Base-by-base conservation (phyloP, 1,140 invertebrate genomes). In the Asbolus verrucosus region DNA sequence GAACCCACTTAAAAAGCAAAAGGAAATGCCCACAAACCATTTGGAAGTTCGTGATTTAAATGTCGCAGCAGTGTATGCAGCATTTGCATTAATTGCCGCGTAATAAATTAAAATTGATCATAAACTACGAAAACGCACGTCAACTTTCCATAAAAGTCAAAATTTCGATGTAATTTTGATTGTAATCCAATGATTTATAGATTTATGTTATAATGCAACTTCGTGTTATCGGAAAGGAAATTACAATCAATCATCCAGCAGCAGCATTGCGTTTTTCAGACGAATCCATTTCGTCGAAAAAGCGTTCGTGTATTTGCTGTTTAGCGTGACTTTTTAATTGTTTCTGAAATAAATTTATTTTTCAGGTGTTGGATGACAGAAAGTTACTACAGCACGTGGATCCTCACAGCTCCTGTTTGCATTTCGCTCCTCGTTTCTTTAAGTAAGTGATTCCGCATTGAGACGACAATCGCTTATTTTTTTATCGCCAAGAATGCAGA, bases 291-390 rank as follows among this genome's bases (percentile, higher is more conserved):
- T 36, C 2, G 11, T n/a, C n/a, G 33, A 0, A 30, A 30, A 8
- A 5, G 27, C 9, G 27, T 4, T 30, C 27, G 27, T 4, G 27
- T 30, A n/a, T 30, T 4, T 30, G 27, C 4, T 30, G 27, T 4
- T 30, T 6, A 2, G n/a, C 6, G 33, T 36, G 33, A 27, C 24
- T 27, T n/a, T n/a, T 3, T 8, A 27, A 27, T 27, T 27, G 24
- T 27, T 27, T 27, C 24, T 27, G 3, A 4, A 8, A 27, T 27
- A 4, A n/a, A n/a, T 75, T 59, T 67, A 69, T 73, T 38, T 83
- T 80, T 33, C 80, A 95, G 93, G 54, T 95, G 94, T 78, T 95
- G 93, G 93, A 89, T 94, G 61, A 83, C 88, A 31, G 87, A 93
- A 54, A 91, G 89, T 41, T 82, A 85, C 50, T 83, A 85, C 36